Percentiles rank a stretch among this genome's conserved stretches.
Evolutionary conservation across 2,888 invertebrate genomes (phyloP).

Genomic region (Griposia aprilina): DNA sequence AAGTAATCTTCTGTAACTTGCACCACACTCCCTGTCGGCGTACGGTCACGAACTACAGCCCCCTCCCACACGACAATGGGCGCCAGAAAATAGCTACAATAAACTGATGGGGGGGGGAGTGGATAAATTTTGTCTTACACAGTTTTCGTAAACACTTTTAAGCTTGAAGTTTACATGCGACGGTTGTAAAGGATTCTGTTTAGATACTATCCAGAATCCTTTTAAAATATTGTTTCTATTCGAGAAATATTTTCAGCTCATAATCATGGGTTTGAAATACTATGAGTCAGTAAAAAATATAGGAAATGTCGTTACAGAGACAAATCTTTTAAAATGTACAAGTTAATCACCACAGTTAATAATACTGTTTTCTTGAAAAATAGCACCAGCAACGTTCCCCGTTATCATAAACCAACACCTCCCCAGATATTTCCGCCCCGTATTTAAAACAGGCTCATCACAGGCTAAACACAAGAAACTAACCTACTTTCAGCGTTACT

Average conservation of each 20-base stretch:
- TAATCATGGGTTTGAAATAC: no score
- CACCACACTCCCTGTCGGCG: conserved; percentile 50
- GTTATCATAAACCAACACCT: conserved; percentile 40
- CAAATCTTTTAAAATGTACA: no score
- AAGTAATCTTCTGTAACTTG: conserved; percentile 24
- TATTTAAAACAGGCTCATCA: conserved; percentile 59
- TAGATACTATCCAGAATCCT: background rate
- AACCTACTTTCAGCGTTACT: conserved; percentile 70
- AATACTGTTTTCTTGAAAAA: background rate
- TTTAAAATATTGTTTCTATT: no score
- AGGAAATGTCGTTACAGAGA: no score
- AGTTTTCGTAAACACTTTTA: conserved; percentile 63
- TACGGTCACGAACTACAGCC: conserved; percentile 71
- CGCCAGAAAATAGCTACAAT: conserved; percentile 77
- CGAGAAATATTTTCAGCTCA: no score
- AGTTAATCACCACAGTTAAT: no score
- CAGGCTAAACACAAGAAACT: conserved; percentile 65
- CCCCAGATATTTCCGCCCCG: conserved; percentile 46
- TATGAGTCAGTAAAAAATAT: no score
- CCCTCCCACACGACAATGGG: conserved; percentile 68
- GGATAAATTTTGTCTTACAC: conserved; percentile 75
- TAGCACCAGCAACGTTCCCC: background rate
- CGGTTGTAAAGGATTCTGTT: background rate
- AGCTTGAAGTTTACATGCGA: conserved; percentile 48
- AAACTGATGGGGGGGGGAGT: conserved; percentile 69